Base-by-base conservation (phyloP, 1,140 invertebrate species). In the Drosophila sucinea region DNA sequence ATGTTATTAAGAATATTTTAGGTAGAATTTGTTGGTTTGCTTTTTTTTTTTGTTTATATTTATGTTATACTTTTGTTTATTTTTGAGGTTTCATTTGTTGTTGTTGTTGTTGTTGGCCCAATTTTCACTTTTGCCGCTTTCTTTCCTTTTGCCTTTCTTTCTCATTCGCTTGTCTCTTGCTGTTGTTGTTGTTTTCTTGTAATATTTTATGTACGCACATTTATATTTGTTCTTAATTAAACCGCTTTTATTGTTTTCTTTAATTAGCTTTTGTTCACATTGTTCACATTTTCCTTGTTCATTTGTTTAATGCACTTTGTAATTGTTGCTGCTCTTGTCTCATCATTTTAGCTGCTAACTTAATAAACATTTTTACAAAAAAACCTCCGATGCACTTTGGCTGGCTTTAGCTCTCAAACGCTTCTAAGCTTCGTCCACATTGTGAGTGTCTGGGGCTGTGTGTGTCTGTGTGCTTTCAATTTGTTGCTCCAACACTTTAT, bases 1-100 rank as follows among this genome's bases (percentile, higher is more conserved):
- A 91, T 91, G 68, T 79, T 76, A 11, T 67, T 10, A 8, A 47
- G 1, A 47, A 27, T 2, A 7, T 47, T 47, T 8, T 27, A 3
- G 40, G n/a, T n/a, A 41, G 2, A 41, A 41, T 38, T 38, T 38
- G 35, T 38, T 38, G 8, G 3, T 25, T 8, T 40, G 44, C 60
- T 56, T 68, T 41, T n/a, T 30, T 32, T 56, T 25, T 61, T 61
- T 41, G 60, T 54, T 73, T 68, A 25, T 27, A 67, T 38, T 67
- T 33, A 8, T 58, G 7, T 27, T 47, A 60, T 8, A 55, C 33
- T 35, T 66, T 44, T 30, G 38, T 25, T 62, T 56, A 2, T 54
- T 35, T 5, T 69, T 77, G 29, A 60, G 60, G 17, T 61, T 60
- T 33, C 58, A 47, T 27, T 66, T 67, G 27, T 51, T 55, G 23